These are phyloP conservation scores for Corythoichthys haematopterus DNA, from an alignment of 2,113 vertebrate species.

Conservation along the genomic window DNA sequence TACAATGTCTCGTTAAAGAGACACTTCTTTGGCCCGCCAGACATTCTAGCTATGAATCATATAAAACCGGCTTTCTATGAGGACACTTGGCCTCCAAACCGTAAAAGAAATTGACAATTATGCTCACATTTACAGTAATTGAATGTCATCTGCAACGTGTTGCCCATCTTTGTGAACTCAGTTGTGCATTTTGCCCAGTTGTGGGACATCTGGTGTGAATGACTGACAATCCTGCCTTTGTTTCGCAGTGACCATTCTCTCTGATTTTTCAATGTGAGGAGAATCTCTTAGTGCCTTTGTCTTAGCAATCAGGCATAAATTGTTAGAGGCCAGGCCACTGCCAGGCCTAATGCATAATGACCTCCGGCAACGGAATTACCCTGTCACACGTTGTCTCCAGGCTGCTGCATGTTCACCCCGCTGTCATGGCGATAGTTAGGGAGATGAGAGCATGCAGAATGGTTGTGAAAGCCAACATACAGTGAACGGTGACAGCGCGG, in stretches of 20 bases:
- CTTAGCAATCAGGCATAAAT: slow-evolving; percentile 26
- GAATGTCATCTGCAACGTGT: neutral
- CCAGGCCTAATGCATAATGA: slow-evolving; percentile 48
- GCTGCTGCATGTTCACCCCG: slow-evolving; percentile 22
- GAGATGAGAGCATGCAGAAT: slow-evolving; percentile 31
- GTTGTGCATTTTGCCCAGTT: slow-evolving; percentile 11
- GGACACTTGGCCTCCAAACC: slow-evolving; percentile 14
- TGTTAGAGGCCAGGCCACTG: slow-evolving; percentile 21
- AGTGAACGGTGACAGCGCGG: slow-evolving; percentile 9
- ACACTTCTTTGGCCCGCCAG: slow-evolving; percentile 53
- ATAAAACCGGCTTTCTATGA: slow-evolving; percentile 40
- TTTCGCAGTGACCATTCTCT: slow-evolving; percentile 32
- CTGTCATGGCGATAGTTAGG: slow-evolving; percentile 20
- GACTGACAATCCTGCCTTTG: slow-evolving; percentile 13
- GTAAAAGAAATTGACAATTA: neutral
- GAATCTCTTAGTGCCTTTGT: slow-evolving; percentile 26
- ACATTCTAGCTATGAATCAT: slow-evolving; percentile 52
- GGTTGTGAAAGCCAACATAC: slow-evolving; percentile 52
- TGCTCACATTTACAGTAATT: neutral
- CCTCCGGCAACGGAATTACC: slow-evolving; percentile 51
- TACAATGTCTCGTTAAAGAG: slow-evolving; percentile 56
- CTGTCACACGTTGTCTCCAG: slow-evolving; percentile 32
- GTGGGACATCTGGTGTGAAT: slow-evolving; percentile 10
- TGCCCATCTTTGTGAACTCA: neutral
- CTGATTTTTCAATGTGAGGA: slow-evolving; percentile 21